A percentile compares a stretch with the other conserved stretches of the same genome.
Evolutionary conservation across 2,113 vertebrate genomes (phyloP).

Genomic region (Physeter macrocephalus): DNA sequence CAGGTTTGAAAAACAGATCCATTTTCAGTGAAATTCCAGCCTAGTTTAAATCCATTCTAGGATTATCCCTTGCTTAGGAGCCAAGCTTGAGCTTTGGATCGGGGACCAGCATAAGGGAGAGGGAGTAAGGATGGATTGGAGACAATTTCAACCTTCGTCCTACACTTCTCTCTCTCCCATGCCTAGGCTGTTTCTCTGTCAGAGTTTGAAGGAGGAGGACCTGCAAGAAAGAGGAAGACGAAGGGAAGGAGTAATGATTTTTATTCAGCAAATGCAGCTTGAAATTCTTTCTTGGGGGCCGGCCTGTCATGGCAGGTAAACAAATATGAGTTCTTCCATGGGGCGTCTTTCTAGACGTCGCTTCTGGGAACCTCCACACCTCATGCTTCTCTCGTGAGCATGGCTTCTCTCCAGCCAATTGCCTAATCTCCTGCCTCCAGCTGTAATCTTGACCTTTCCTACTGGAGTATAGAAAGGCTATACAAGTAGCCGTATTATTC

Average conservation of each 20-base stretch:
- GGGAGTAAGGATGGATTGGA: rapidly evolving
- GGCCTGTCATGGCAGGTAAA: background rate
- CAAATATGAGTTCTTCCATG: background rate
- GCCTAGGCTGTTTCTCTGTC: background rate
- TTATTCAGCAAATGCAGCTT: background rate
- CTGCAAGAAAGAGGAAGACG: background rate
- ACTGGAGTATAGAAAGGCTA: background rate
- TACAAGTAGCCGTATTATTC: background rate
- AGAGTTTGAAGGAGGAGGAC: background rate
- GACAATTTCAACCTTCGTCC: background rate
- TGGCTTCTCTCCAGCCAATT: background rate
- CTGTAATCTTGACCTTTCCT: background rate
- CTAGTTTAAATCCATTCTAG: background rate
- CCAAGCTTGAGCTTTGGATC: background rate
- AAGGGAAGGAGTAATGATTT: background rate
- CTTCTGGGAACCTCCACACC: background rate
- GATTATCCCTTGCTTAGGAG: background rate
- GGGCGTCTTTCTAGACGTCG: background rate
- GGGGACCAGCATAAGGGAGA: background rate
- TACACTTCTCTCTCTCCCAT: background rate
- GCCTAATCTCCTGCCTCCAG: background rate
- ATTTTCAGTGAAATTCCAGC: background rate
- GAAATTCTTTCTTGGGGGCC: background rate
- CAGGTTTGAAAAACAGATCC: background rate
- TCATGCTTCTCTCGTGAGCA: background rate